These are phyloP conservation scores for Bufo gargarizans DNA, from an alignment of 2,113 vertebrate genomes.

Conservation along the genomic window DNA sequence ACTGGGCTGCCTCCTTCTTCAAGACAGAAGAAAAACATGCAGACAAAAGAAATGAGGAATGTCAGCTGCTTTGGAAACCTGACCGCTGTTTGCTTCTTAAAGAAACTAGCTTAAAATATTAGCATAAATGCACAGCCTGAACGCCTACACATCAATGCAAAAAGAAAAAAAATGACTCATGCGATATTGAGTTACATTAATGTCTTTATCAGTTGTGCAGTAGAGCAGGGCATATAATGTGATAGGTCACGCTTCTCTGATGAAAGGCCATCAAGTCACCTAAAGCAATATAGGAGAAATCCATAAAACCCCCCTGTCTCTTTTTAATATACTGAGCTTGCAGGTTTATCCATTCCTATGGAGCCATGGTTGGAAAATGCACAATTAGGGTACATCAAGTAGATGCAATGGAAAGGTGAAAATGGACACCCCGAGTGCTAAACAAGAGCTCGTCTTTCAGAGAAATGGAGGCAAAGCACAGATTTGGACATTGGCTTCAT, in stretches of 20 bases:
- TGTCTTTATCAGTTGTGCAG: conserved; percentile 55
- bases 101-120: conserved; percentile 39
- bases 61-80: conserved; percentile 57
- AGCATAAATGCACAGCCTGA: conserved; percentile 39
- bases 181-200: conserved; percentile 57
- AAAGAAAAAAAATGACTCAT: conserved; percentile 56
- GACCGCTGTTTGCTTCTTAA: conserved; percentile 58
- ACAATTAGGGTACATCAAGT: neutral
- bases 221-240: conserved; percentile 51
- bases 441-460: no score
- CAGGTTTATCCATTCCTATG: conserved; percentile 11
- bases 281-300: conserved; percentile 39
- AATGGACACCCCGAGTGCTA: neutral
- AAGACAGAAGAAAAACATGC: conserved; percentile 60
- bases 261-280: conserved; percentile 51
- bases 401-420: neutral
- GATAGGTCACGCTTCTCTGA: conserved; percentile 59
- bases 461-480: no score
- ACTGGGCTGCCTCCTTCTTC: conserved; percentile 54
- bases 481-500: no score
- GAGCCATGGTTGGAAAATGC: neutral
- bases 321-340: conserved; percentile 28
- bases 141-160: conserved; percentile 32
- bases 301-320: conserved; percentile 20
- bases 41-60: conserved; percentile 55